Conservation (phyloP, 2,797 vertebrate species). For the Lophius americanus region DNA sequence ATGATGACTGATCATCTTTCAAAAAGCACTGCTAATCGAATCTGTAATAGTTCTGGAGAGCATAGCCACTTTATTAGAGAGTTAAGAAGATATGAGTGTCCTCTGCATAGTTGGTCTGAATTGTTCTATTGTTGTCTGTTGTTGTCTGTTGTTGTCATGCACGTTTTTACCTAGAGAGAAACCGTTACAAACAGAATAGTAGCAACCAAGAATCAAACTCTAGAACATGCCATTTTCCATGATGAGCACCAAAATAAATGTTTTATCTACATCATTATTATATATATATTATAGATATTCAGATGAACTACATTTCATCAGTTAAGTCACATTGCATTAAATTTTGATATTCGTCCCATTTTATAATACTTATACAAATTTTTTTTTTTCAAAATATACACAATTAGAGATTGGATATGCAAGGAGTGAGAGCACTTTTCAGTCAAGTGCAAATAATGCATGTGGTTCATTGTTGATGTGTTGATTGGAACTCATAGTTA, state of each 20-base stretch:
- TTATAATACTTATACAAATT: too few relatives aligned
- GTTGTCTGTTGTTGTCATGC: background rate
- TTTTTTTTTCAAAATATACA: background rate
- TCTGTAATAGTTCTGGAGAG: too few relatives aligned
- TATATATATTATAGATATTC: too few relatives aligned
- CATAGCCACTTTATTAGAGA: background rate
- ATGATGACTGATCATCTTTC: too few relatives aligned
- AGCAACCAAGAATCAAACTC: background rate
- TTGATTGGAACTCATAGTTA: constrained; percentile 72
- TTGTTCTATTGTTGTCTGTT: too few relatives aligned
- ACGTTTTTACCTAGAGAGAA: background rate
- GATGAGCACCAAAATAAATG: background rate
- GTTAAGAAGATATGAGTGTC: background rate
- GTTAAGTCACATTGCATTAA: too few relatives aligned
- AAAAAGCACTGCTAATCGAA: too few relatives aligned
- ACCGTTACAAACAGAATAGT: background rate
- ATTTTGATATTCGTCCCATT: too few relatives aligned
- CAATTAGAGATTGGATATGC: background rate
- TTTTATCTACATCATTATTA: background rate
- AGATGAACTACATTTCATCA: background rate
- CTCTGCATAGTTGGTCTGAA: background rate
- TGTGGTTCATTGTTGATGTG: constrained; percentile 66
- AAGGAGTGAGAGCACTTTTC: too few relatives aligned
- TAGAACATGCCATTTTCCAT: background rate
- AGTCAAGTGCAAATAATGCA: too few relatives aligned